Conservation (phyloP, 2,113 vertebrate genomes). For the Percopsis transmontana region DNA sequence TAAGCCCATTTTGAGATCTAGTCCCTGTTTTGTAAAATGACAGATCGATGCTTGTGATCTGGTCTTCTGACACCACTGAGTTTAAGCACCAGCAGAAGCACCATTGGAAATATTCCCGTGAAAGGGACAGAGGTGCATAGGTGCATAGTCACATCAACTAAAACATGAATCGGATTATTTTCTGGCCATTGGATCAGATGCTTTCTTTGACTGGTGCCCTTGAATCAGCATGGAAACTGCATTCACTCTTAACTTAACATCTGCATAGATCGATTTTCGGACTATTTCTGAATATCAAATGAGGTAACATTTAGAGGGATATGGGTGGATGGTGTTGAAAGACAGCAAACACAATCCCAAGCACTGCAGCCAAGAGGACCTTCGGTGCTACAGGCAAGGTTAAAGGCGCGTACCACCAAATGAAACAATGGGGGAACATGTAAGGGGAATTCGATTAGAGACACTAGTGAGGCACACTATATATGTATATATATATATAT, state of each 20-base stretch:
- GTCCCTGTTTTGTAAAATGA: slow-evolving; percentile 53
- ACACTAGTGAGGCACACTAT: too few species aligned
- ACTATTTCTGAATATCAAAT: slow-evolving; percentile 62
- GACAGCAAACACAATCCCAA: slow-evolving; percentile 41
- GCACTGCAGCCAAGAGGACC: slow-evolving; percentile 24
- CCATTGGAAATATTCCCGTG: slow-evolving; percentile 76
- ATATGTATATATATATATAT: too few species aligned
- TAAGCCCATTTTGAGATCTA: slow-evolving; percentile 46
- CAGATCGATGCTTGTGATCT: slow-evolving; percentile 57
- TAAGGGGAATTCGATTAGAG: too few species aligned
- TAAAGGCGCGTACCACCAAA: slow-evolving; percentile 21
- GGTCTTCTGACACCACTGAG: slow-evolving; percentile 63
- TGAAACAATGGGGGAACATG: too few species aligned
- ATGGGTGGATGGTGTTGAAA: slow-evolving; percentile 38
- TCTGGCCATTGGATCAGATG: slow-evolving; percentile 49
- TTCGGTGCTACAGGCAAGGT: slow-evolving; percentile 39
- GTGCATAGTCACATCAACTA: slow-evolving; percentile 70
- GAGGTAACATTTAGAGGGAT: slow-evolving; percentile 66
- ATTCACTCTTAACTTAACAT: slow-evolving; percentile 56
- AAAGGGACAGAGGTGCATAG: slow-evolving; percentile 69
- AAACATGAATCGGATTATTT: slow-evolving; percentile 41
- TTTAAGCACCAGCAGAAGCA: slow-evolving; percentile 80
- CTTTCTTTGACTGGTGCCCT: slow-evolving; percentile 41
- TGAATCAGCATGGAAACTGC: slow-evolving; percentile 27
- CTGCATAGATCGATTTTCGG: slow-evolving; percentile 72